A percentile compares a stretch with the other conserved stretches of the same genome.
Evolutionary conservation across 1,140 invertebrate genomes (phyloP).

Genomic region (Calliphora vicina): DNA sequence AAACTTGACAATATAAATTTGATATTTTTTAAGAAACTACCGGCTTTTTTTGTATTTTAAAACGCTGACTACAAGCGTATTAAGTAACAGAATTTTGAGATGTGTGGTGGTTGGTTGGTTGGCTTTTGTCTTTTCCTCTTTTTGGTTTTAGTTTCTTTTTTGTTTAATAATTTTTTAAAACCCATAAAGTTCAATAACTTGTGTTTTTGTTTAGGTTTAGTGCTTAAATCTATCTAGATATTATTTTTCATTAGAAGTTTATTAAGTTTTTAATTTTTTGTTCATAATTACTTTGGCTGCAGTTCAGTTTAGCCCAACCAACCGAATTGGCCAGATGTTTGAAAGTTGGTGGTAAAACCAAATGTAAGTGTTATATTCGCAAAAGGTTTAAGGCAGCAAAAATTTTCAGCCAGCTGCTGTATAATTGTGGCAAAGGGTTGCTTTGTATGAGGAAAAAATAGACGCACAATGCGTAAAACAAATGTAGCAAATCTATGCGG

Average conservation of each 20-base stretch:
- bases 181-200: constrained; percentile 2
- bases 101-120: background rate
- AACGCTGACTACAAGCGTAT: background rate
- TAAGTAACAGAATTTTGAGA: background rate
- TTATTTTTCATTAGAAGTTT: background rate
- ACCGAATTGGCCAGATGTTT: constrained; percentile 7
- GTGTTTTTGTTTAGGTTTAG: background rate
- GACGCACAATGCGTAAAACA: background rate
- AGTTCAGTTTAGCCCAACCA: background rate
- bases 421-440: background rate
- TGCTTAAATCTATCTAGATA: background rate
- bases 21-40: background rate
- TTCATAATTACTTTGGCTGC: background rate
- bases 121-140: background rate
- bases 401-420: background rate
- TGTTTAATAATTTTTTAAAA: background rate
- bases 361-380: background rate
- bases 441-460: background rate
- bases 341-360: background rate
- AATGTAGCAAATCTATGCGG: background rate
- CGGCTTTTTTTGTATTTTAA: background rate
- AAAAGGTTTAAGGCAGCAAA: background rate
- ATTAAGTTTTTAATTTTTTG: background rate
- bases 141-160: background rate
- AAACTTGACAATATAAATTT: background rate